A percentile compares a stretch with the other conserved stretches of the same genome.
Evolutionary conservation across 1,140 invertebrate species (phyloP).

Genomic region (Polyergus mexicanus): DNA sequence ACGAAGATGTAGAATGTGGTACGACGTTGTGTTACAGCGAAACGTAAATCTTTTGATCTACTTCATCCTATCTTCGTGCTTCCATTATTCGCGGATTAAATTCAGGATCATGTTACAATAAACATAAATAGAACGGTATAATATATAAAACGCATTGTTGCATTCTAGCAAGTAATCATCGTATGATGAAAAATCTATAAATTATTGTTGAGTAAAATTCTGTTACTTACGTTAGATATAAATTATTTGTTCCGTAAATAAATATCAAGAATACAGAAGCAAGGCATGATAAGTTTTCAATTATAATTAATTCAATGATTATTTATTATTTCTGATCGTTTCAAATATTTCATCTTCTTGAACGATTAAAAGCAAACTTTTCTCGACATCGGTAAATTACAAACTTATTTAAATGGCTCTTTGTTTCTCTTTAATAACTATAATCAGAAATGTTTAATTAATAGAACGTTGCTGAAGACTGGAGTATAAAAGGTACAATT

Average conservation of each 20-base stretch:
- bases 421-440: neutral
- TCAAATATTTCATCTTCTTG: neutral
- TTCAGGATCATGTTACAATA: no score
- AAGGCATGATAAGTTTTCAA: neutral
- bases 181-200: neutral
- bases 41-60: conserved; percentile 13
- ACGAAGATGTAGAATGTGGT: neutral
- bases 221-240: neutral
- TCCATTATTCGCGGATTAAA: neutral
- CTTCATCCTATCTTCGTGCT: neutral
- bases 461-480: neutral
- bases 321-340: neutral
- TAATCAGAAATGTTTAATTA: neutral
- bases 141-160: no score
- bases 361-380: neutral
- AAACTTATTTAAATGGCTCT: neutral
- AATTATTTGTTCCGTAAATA: neutral
- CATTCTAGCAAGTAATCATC: neutral
- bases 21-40: conserved; percentile 20
- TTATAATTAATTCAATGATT: conserved; percentile 17
- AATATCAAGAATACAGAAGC: neutral
- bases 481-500: neutral
- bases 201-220: neutral
- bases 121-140: no score
- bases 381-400: neutral